Base-by-base conservation (phyloP, 1,140 invertebrate species). In the Coptotermes formosanus region DNA sequence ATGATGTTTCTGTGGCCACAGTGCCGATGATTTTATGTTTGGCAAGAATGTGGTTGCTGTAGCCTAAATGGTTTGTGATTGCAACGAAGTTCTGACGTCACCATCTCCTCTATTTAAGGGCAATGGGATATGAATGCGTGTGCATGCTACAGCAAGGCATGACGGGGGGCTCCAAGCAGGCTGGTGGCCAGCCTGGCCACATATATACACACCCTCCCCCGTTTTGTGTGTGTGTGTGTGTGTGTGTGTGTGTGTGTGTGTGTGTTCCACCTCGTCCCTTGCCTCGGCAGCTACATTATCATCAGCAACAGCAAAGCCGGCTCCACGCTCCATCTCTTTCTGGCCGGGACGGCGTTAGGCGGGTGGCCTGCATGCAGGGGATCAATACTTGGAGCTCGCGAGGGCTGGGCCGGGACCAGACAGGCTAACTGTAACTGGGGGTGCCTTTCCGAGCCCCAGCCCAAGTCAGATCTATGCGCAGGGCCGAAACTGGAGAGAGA, bases 71-170 rank as follows among this genome's bases (percentile, higher is more conserved):
- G 52, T 21, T 16, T 55, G 52, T 55, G 52, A 55, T 55, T 19
- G 19, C 52, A 55, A 4, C 3, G 52, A 19, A 55, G 52, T n/a
- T 8, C 6, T 75, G 64, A 75, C 64, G 64, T 75, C 64, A 75
- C 64, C 8, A 12, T 30, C n/a, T 75, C 38, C 43, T 23, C 3
- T 83, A 83, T 83, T 83, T 82, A 82, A 82, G 30, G n/a, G 82
- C 82, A 38, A 82, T 82, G 82, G 30, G 82, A 82, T 82, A 30
- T 82, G 30, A 38, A 82, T 82, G 82, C 82, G 82, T 82, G 82
- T 44, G 82, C 16, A 44, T 38, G 43, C 82, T 38, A 25, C 82
- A 43, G 25, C n/a, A 21, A 21, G n/a, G 81, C 25, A 43, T 30
- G 38, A 32, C 6, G 82, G 8, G 82, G 83, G 64, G 64, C 25